Conservation (phyloP, 2,797 vertebrate species). For the Philypnodon macrostomus region DNA sequence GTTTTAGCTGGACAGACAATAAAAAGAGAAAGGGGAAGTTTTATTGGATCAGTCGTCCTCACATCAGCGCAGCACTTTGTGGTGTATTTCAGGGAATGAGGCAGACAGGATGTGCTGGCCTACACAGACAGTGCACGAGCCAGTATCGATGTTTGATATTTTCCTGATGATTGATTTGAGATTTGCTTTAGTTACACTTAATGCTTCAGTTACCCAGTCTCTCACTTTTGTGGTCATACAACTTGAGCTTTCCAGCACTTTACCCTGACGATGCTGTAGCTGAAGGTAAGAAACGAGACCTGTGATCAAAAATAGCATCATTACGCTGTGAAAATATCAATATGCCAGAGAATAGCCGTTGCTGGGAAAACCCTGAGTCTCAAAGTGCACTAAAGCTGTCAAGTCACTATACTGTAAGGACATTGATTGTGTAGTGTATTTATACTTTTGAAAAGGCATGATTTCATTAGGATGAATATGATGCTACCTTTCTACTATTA, state of each 20-base stretch:
- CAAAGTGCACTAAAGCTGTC: conserved; percentile 26
- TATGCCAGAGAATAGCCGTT: conserved; percentile 40
- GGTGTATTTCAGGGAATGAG: conserved; percentile 38
- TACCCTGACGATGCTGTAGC: not conserved
- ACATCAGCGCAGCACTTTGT: conserved; percentile 47
- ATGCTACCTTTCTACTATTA: conserved; percentile 56
- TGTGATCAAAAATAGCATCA: conserved; percentile 47
- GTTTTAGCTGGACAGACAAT: conserved; percentile 16
- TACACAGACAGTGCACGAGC: conserved; percentile 7
- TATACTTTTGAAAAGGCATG: conserved; percentile 66
- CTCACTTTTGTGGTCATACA: not conserved
- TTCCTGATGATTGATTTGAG: conserved; percentile 1
- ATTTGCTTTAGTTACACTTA: not conserved
- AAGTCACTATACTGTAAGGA: conserved; percentile 10
- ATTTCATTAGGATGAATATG: conserved; percentile 63
- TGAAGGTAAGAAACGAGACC: conserved; percentile 21
- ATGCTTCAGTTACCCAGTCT: not conserved
- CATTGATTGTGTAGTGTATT: conserved; percentile 67
- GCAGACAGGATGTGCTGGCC: conserved; percentile 44
- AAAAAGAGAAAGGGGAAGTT: conserved; percentile 18
- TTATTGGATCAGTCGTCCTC: conserved; percentile 41
- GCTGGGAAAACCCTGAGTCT: conserved; percentile 49
- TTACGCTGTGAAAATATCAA: conserved; percentile 32
- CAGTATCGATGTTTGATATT: conserved; percentile 7
- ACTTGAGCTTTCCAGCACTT: not conserved